phyloP scores from a whole-genome alignment of 2,888 invertebrate species.

The Campoplex capitator region DNA sequence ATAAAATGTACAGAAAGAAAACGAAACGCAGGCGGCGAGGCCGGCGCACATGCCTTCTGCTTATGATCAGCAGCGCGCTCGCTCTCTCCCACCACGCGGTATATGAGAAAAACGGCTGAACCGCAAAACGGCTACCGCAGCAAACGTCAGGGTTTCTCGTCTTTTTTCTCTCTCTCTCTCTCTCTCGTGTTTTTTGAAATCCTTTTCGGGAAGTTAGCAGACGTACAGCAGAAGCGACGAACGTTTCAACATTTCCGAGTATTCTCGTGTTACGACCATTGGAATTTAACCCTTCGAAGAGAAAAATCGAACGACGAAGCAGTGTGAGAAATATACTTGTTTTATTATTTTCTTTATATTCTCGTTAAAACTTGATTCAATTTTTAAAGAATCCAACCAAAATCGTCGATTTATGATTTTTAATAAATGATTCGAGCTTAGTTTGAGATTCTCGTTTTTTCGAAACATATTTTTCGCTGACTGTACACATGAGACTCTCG shows the following conservation, averaged over 20 bases:
- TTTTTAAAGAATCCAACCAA: not conserved
- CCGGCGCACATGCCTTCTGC: slow-evolving; percentile 49
- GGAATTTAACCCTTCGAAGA: slow-evolving; percentile 13
- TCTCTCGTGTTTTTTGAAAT: slow-evolving; percentile 11
- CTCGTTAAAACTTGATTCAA: not conserved
- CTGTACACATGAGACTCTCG: slow-evolving; percentile 23
- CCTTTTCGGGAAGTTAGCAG: slow-evolving; percentile 41
- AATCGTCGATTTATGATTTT: not conserved
- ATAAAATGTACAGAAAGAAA: not conserved
- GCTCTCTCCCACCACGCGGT: slow-evolving; percentile 7
- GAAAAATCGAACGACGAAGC: not conserved
- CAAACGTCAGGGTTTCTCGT: slow-evolving; percentile 48
- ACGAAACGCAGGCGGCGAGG: slow-evolving; percentile 17
- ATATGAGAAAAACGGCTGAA: slow-evolving; percentile 34
- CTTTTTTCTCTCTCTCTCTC: slow-evolving; percentile 20
- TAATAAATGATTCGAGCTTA: not conserved
- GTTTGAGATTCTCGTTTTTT: not conserved
- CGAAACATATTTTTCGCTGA: not conserved
- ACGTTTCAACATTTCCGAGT: slow-evolving; percentile 31
- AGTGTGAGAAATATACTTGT: not conserved
- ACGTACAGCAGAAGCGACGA: slow-evolving; percentile 12
- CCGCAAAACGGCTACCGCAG: slow-evolving; percentile 64
- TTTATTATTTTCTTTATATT: not conserved
- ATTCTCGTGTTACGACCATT: not conserved
- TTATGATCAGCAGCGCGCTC: slow-evolving; percentile 56